Percentiles rank a stretch among this genome's conserved stretches.
These are phyloP conservation scores for Pyrrhura leucotis DNA, from an alignment of 2,797 vertebrate species.

Conservation along the genomic window DNA sequence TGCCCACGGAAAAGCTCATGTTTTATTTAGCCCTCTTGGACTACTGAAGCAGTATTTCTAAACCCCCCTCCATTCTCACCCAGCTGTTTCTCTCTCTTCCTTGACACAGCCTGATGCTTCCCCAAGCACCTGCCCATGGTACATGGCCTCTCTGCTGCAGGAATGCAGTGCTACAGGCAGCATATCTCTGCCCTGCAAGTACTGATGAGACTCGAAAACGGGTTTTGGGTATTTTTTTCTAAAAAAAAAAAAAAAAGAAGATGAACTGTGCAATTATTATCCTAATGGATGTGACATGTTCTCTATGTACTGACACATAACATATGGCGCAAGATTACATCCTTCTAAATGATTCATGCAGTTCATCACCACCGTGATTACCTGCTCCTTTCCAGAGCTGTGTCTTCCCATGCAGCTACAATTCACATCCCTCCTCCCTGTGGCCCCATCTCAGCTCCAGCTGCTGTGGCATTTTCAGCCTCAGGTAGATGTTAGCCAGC, in stretches of 20 bases:
- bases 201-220: background rate
- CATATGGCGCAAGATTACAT: constrained; percentile 22
- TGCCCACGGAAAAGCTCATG: background rate
- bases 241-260: background rate
- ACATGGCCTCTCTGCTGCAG: accelerated
- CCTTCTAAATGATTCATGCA: constrained; percentile 47
- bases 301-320: constrained; percentile 19
- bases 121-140: accelerated
- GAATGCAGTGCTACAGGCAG: background rate
- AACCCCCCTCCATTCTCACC: background rate
- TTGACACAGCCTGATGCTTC: background rate
- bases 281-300: constrained; percentile 20
- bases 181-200: background rate
- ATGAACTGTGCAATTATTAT: constrained; percentile 13
- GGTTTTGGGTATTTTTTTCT: accelerated
- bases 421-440: background rate
- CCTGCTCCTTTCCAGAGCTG: background rate
- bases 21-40: background rate
- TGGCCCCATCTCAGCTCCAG: background rate
- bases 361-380: background rate
- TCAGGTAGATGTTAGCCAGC: background rate
- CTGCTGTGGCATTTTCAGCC: background rate
- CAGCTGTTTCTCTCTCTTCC: background rate
- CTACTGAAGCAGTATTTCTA: background rate
- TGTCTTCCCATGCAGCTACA: background rate